phyloP scores from a whole-genome alignment of 2,113 vertebrate species.

The Corythornis madagascariensis region DNA sequence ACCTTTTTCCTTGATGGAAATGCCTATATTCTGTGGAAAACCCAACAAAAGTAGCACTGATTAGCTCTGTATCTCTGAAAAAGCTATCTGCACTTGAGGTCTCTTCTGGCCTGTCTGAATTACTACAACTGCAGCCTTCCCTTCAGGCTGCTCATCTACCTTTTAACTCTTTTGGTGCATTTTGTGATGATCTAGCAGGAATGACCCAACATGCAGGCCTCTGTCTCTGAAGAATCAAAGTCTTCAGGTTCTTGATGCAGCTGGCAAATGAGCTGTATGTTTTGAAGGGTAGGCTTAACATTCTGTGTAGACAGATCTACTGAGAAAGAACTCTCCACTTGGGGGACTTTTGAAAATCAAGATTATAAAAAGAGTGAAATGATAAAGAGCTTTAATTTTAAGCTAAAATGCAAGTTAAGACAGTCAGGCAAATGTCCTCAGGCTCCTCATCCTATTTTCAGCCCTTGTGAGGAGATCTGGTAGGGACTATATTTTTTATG shows the following conservation, averaged over 20 bases:
- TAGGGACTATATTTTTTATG: slow-evolving; percentile 48
- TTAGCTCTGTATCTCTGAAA: not conserved
- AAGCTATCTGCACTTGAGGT: accelerated
- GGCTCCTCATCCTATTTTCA: slow-evolving; percentile 24
- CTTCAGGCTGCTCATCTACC: not conserved
- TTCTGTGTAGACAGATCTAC: not conserved
- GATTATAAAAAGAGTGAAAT: slow-evolving; percentile 16
- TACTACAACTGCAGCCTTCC: not conserved
- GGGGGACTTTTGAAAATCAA: not conserved
- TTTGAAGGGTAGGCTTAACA: slow-evolving; percentile 1
- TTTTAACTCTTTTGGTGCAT: not conserved
- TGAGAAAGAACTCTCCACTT: slow-evolving; percentile 2
- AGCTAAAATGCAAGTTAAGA: slow-evolving; percentile 47
- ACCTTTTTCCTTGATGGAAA: not conserved
- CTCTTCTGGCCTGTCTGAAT: not conserved
- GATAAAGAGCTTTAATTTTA: slow-evolving; percentile 60
- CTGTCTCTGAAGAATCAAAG: not conserved
- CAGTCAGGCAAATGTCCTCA: slow-evolving; percentile 45
- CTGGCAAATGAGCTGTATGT: not conserved
- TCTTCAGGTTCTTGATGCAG: not conserved
- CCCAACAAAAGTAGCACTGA: not conserved
- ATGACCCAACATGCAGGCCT: not conserved
- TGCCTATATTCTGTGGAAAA: not conserved
- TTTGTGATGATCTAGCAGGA: not conserved
- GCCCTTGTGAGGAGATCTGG: not conserved